phyloP scores from a whole-genome alignment of 2,113 vertebrate genomes.

The Passer montanus region DNA sequence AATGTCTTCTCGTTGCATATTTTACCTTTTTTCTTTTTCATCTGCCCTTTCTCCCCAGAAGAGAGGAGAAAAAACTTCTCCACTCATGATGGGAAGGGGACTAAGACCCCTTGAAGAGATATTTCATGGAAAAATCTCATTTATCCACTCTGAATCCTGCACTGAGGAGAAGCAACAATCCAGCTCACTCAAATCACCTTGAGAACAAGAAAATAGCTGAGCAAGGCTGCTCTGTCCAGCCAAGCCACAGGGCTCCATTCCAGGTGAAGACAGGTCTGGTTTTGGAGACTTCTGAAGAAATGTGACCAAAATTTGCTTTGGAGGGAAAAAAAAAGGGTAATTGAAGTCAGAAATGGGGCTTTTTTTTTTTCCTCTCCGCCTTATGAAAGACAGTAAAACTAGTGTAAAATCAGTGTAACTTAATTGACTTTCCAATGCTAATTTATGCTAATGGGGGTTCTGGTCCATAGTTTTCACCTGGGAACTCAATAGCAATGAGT shows the following conservation, averaged over 20 bases:
- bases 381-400: conserved; percentile 42
- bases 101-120: not conserved
- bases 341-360: not conserved
- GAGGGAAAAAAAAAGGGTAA: not conserved
- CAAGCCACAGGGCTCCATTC: not conserved
- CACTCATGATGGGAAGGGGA: not conserved
- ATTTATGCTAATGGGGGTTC: conserved; percentile 65
- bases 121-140: not conserved
- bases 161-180: not conserved
- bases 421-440: conserved; percentile 65
- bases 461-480: conserved; percentile 68
- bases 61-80: not conserved
- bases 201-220: not conserved
- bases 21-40: not conserved
- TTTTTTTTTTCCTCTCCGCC: not conserved
- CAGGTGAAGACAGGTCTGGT: not conserved
- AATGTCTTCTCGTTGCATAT: rapidly evolving
- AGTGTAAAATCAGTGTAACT: conserved; percentile 64
- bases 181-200: not conserved
- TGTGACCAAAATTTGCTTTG: not conserved
- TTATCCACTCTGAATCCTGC: not conserved
- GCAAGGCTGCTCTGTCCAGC: not conserved
- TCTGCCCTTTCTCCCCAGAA: not conserved
- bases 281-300: not conserved
- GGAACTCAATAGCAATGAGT: conserved; percentile 65